Percentiles rank a stretch among this genome's conserved stretches.
phyloP scores from a whole-genome alignment of 1,140 invertebrate species.

The Drosophila mayri region DNA sequence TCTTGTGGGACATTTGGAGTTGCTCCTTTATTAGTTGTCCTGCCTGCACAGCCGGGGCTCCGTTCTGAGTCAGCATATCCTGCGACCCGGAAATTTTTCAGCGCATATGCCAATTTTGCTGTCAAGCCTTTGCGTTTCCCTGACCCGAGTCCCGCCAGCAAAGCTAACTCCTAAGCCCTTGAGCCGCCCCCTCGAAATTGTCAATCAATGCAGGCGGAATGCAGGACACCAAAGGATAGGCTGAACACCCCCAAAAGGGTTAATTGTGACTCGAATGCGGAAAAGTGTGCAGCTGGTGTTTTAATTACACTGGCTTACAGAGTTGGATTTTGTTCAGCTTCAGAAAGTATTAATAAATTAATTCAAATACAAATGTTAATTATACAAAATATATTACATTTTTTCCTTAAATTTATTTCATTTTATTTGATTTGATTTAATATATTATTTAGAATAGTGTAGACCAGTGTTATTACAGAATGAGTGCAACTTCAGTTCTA shows the following conservation, averaged over 20 bases:
- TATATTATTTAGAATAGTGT: background rate
- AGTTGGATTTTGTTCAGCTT: no score
- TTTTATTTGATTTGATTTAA: background rate
- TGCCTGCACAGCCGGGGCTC: constrained; percentile 26
- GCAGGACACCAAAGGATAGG: background rate
- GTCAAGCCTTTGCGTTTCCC: constrained; percentile 65
- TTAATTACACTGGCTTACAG: constrained; percentile 41
- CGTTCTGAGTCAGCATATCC: constrained; percentile 11
- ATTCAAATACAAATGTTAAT: background rate
- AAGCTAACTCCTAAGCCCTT: constrained; percentile 1
- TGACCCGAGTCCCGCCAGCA: constrained; percentile 14
- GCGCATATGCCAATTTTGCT: constrained; percentile 78
- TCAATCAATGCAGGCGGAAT: constrained; percentile 48
- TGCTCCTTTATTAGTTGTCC: constrained; percentile 66
- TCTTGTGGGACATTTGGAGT: constrained; percentile 22
- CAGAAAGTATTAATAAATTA: no score
- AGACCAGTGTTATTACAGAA: constrained; percentile 1
- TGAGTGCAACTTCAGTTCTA: constrained; percentile 12
- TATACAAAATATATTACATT: background rate
- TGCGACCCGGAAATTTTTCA: constrained; percentile 66
- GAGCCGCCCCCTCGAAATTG: constrained; percentile 29
- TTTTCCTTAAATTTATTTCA: background rate
- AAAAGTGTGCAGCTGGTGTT: constrained; percentile 54
- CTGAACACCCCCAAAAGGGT: constrained; percentile 46
- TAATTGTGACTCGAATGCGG: constrained; percentile 73